Percentiles rank a stretch among this genome's conserved stretches.
Conservation (phyloP, 2,113 vertebrate genomes). For the Bungarus multicinctus region DNA sequence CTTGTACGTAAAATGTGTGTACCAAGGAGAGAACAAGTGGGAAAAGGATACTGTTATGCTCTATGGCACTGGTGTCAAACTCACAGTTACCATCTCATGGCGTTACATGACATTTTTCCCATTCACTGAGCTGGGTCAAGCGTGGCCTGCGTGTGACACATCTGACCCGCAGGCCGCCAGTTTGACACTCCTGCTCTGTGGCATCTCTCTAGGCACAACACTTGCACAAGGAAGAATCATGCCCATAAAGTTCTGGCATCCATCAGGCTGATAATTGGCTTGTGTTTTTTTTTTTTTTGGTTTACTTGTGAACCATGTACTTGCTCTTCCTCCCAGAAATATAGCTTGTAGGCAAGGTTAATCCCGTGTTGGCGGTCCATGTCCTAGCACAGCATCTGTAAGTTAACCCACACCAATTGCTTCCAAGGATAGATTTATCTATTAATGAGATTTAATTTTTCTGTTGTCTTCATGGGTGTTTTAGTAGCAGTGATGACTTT, state of each 20-base stretch:
- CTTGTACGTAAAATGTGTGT: not conserved
- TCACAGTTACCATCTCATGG: too few relatives aligned
- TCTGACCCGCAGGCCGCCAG: too few relatives aligned
- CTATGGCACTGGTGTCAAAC: not conserved
- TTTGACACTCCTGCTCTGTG: not conserved
- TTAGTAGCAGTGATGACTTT: constrained; percentile 68
- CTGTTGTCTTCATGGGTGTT: constrained; percentile 76
- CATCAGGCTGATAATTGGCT: constrained; percentile 67
- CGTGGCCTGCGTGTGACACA: too few relatives aligned
- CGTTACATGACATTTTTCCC: too few relatives aligned
- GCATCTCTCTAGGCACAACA: not conserved
- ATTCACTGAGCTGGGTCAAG: too few relatives aligned
- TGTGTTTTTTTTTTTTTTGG: constrained; percentile 73
- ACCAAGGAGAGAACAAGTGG: not conserved
- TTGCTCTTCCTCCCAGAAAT: constrained; percentile 99
- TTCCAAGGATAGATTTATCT: constrained; percentile 92
- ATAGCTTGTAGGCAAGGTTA: constrained; percentile 99
- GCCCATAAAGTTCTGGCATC: constrained; percentile 70
- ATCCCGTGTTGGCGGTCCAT: constrained; percentile 96
- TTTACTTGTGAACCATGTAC: constrained; percentile 96
- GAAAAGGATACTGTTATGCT: not conserved
- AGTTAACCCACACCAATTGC: constrained; percentile 93
- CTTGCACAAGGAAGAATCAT: constrained; percentile 61
- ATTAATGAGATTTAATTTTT: constrained; percentile 74
- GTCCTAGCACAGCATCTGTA: constrained; percentile 99